Evolutionary conservation across 2,888 invertebrate species (phyloP).

Genomic region (Metopia argyrocephala): DNA sequence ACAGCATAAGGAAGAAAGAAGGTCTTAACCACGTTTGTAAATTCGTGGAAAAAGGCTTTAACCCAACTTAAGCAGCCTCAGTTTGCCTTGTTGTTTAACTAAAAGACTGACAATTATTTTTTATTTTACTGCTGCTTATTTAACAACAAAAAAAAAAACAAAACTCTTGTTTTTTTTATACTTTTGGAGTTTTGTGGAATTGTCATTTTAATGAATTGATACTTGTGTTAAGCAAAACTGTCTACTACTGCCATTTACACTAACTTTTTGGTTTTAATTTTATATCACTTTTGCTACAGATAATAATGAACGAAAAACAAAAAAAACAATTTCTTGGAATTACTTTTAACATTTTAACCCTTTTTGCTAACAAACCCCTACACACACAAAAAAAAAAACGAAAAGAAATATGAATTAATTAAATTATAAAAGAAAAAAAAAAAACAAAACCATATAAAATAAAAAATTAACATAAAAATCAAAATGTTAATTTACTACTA

Average conservation of each 20-base stretch:
- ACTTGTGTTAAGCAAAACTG: conserved; percentile 73
- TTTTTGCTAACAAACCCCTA: background rate
- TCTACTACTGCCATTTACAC: conserved; percentile 53
- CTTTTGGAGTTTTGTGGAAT: conserved; percentile 75
- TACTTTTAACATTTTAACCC: conserved; percentile 2
- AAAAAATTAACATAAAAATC: conserved; percentile 64
- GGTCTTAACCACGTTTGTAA: conserved; percentile 65
- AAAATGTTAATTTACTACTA: conserved; percentile 56
- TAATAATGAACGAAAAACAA: conserved; percentile 24
- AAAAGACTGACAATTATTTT: background rate
- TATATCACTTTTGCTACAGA: background rate
- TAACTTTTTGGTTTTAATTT: conserved; percentile 17
- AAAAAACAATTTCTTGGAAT: background rate
- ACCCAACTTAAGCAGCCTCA: conserved; percentile 31
- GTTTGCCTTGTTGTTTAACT: background rate
- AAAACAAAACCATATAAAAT: background rate
- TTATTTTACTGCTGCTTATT: too few species aligned
- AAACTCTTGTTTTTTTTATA: conserved; percentile 66
- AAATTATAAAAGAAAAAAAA: background rate
- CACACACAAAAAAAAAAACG: background rate
- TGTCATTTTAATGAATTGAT: conserved; percentile 78
- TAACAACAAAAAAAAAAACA: too few species aligned
- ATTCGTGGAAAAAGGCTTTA: conserved; percentile 74
- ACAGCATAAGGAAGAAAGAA: background rate
- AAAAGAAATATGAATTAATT: conserved; percentile 54